Conservation (phyloP, 2,888 invertebrate species). For the Mythimna lalbum region DNA sequence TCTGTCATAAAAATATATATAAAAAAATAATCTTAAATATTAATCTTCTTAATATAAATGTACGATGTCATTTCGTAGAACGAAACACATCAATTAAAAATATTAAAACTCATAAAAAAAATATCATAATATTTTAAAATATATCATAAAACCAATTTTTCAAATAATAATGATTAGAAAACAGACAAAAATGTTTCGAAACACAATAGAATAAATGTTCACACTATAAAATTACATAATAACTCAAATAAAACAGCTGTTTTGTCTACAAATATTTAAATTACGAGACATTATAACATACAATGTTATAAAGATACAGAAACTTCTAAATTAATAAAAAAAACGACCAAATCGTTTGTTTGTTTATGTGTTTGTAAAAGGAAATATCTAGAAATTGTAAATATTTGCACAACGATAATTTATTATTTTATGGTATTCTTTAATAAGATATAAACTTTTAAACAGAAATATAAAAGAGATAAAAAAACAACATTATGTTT, state of each 20-base stretch:
- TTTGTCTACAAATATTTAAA: slow-evolving; percentile 50
- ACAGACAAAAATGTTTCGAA: slow-evolving; percentile 19
- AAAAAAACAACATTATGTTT: too few species aligned
- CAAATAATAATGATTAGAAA: slow-evolving; percentile 37
- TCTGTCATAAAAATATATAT: not conserved
- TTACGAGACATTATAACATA: slow-evolving; percentile 28
- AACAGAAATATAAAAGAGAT: too few species aligned
- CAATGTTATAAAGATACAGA: slow-evolving; percentile 9
- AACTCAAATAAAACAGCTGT: slow-evolving; percentile 50
- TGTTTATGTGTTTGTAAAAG: too few species aligned
- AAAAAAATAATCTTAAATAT: not conserved
- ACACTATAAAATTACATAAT: slow-evolving; percentile 48
- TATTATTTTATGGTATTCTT: too few species aligned
- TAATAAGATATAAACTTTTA: too few species aligned
- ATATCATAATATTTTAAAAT: not conserved
- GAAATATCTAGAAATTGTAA: too few species aligned
- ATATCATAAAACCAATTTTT: slow-evolving; percentile 18
- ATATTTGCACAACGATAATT: too few species aligned
- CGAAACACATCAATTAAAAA: slow-evolving; percentile 16
- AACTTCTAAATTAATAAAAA: not conserved
- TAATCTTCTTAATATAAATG: slow-evolving; percentile 18
- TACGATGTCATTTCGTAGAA: slow-evolving; percentile 20
- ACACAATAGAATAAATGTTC: slow-evolving; percentile 48
- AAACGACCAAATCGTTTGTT: too few species aligned
- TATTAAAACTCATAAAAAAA: slow-evolving; percentile 19